Base-by-base conservation (phyloP, 2,113 vertebrate genomes). In the Hippocampus abdominalis region DNA sequence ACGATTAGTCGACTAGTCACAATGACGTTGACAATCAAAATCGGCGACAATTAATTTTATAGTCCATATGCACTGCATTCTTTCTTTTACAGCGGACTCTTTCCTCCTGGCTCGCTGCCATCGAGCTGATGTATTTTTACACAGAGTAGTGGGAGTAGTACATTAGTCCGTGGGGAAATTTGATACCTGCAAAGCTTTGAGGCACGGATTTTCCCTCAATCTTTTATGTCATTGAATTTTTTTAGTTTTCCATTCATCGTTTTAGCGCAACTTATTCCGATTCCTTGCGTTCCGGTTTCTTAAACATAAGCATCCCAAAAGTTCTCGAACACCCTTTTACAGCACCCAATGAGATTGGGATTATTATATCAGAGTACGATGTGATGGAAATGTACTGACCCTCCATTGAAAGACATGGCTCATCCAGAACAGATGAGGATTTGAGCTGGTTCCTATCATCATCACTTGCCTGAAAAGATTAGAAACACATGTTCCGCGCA, bases 401-500 rank as follows among this genome's bases (percentile, higher is more conserved):
- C 84, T 84, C 81, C 65, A 77, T 81, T 75, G 32, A 73, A 51
- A 80, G 79, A 81, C 75, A 70, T 59, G 69, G 65, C 81, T 86
- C 81, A 82, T 90, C 88, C 66, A 70, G 68, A 86, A 81, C 85
- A 87, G 85, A 90, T 82, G 86, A 88, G 83, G 75, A 69, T 76
- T 71, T 81, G 75, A 81, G 82, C 88, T 89, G 88, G 88, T 84
- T 88, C 79, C 86, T 86, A 89, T 90, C 88, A 88, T 89, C 87
- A 84, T 88, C 90, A 88, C 88, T 90, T 84, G 84, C 70, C 83
- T 74, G 86, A 27, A 83, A 81, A 90, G 86, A 92, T 91, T 91
- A 86, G 83, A 91, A 91, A 86, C 92, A 92, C 90, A 90, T 92
- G 91, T 90, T 81, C 80, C 81, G 62, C 72, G 86, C 88, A 66